Conservation (phyloP, 1,140 invertebrate species). For the Antheraea mylitta region DNA sequence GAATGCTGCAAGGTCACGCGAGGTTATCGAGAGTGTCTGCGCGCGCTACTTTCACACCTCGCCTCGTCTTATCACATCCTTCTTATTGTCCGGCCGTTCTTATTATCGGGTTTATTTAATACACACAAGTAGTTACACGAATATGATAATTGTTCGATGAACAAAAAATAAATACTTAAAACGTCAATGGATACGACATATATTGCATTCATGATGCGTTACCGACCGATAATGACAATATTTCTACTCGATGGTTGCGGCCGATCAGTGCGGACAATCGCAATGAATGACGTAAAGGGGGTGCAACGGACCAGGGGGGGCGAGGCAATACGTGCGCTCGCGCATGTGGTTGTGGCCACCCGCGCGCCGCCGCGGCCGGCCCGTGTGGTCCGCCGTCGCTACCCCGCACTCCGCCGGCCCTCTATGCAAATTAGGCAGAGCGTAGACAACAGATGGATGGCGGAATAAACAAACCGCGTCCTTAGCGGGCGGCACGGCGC, state of each 20-base stretch:
- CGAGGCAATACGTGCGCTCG: constrained; percentile 48
- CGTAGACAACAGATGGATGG: constrained; percentile 77
- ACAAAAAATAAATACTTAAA: constrained; percentile 7
- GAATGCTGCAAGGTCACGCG: constrained; percentile 36
- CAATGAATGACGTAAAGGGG: constrained; percentile 68
- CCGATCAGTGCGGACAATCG: constrained; percentile 65
- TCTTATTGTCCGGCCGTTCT: background rate
- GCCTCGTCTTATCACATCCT: constrained; percentile 25
- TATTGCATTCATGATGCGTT: constrained; percentile 62
- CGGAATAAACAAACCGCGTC: constrained; percentile 74
- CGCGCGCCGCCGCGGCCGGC: constrained; percentile 54
- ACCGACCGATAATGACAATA: constrained; percentile 66
- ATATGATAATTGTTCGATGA: background rate
- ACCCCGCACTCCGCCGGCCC: constrained; percentile 38
- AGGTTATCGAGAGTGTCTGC: constrained; percentile 34
- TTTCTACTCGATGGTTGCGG: constrained; percentile 68
- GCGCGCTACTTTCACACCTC: constrained; percentile 36
- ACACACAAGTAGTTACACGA: background rate
- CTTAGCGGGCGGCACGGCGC: constrained; percentile 41
- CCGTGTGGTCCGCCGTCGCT: constrained; percentile 64
- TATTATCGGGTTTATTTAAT: background rate
- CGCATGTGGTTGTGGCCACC: constrained; percentile 73
- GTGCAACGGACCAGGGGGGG: constrained; percentile 30
- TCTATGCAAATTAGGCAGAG: constrained; percentile 76
- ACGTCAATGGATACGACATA: constrained; percentile 25